phyloP scores from a whole-genome alignment of 2,888 invertebrate species.

The Limnephilus lunatus region DNA sequence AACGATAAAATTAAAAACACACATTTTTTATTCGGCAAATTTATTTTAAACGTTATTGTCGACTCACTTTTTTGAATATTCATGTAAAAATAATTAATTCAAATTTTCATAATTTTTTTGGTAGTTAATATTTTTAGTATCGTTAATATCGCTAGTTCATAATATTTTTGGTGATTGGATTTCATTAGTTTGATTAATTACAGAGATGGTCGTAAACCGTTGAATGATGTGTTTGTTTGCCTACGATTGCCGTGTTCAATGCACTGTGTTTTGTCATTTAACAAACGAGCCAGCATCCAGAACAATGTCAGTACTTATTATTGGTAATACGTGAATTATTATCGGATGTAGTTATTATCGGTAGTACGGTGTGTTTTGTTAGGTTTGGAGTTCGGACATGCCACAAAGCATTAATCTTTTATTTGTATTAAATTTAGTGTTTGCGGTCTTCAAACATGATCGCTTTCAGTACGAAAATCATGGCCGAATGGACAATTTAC shows the following conservation, averaged over 20 bases:
- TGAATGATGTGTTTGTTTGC: neutral
- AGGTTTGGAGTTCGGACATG: too few relatives aligned
- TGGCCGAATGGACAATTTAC: neutral
- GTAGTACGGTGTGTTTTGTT: too few relatives aligned
- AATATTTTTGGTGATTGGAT: neutral
- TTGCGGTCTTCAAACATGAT: neutral
- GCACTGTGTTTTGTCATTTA: neutral
- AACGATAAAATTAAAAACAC: too few relatives aligned
- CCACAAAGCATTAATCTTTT: too few relatives aligned
- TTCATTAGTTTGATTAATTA: neutral
- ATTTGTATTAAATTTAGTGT: neutral
- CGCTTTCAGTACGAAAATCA: neutral
- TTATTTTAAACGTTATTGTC: too few relatives aligned
- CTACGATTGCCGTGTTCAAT: neutral
- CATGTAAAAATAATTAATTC: too few relatives aligned
- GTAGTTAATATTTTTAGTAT: too few relatives aligned
- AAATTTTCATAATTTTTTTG: too few relatives aligned
- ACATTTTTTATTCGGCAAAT: too few relatives aligned
- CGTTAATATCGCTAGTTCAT: too few relatives aligned
- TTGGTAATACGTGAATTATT: neutral
- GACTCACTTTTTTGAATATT: too few relatives aligned
- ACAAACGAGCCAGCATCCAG: neutral
- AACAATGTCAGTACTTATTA: neutral
- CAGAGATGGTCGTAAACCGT: conserved; percentile 8
- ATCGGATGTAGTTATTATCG: neutral